phyloP scores from a whole-genome alignment of 2,797 vertebrate genomes.

The Coendou prehensilis region DNA sequence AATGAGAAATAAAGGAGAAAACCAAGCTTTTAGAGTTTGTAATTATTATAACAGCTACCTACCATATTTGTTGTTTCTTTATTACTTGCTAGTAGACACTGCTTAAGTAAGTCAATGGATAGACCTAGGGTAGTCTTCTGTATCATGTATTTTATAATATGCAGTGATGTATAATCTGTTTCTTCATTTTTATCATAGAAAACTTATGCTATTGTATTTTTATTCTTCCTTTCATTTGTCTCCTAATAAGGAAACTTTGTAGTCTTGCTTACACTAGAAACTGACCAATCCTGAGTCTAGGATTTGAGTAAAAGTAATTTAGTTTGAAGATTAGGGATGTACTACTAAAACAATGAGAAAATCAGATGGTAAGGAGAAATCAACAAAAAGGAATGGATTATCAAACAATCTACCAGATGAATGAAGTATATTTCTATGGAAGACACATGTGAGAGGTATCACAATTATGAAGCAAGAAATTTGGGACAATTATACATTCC shows the following conservation, averaged over 20 bases:
- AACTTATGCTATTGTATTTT: background rate
- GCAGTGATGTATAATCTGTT: background rate
- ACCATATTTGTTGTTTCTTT: constrained; percentile 11
- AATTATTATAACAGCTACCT: background rate
- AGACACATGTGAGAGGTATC: background rate
- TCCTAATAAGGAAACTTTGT: background rate
- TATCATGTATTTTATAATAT: background rate
- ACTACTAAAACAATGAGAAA: background rate
- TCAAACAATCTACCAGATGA: background rate
- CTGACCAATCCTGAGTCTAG: background rate
- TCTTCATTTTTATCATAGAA: constrained; percentile 60
- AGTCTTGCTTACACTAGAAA: background rate
- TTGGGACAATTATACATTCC: background rate
- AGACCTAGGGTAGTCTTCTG: background rate
- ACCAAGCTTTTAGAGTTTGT: background rate
- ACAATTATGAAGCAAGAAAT: background rate
- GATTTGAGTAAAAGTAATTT: constrained; percentile 48
- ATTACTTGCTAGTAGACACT: constrained; percentile 2
- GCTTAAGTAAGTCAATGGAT: background rate
- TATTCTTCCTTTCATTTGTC: constrained; percentile 2
- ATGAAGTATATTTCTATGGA: constrained; percentile 18
- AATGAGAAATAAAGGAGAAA: constrained; percentile 32
- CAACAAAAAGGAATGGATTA: background rate
- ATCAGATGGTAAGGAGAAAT: constrained; percentile 1
- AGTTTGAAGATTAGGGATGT: background rate